A percentile compares a stretch with the other conserved stretches of the same genome.
Evolutionary conservation across 2,797 vertebrate genomes (phyloP).

Genomic region (Catamblyrhynchus diadema): DNA sequence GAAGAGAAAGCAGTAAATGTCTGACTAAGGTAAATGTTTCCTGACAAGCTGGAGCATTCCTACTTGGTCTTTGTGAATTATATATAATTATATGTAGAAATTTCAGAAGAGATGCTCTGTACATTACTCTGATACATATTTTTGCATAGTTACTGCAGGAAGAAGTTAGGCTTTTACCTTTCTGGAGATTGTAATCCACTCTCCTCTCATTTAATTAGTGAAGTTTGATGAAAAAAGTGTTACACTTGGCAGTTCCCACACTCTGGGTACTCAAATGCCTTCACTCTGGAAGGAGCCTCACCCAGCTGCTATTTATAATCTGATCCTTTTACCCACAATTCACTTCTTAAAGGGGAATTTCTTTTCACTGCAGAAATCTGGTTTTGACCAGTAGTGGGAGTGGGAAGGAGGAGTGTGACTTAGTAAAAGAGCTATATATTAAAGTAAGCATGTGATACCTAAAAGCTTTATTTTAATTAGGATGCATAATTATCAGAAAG

Average conservation of each 20-base stretch:
- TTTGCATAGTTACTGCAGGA: neutral
- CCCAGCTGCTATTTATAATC: slow-evolving; percentile 57
- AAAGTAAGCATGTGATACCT: neutral
- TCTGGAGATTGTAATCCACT: neutral
- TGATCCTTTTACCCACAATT: slow-evolving; percentile 36
- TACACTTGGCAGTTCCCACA: neutral
- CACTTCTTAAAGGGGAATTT: slow-evolving; percentile 45
- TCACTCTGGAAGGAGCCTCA: slow-evolving; percentile 1
- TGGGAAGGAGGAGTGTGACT: neutral
- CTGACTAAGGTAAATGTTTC: neutral
- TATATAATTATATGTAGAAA: neutral
- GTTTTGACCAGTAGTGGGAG: neutral
- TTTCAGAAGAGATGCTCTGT: neutral
- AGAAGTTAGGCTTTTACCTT: neutral
- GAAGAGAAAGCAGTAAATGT: neutral
- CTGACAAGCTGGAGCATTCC: neutral
- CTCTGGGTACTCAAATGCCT: neutral
- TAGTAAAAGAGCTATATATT: neutral
- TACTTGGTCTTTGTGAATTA: neutral
- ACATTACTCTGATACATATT: neutral
- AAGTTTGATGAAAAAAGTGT: neutral
- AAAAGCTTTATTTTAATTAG: neutral
- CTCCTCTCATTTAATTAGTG: neutral
- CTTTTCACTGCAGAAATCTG: neutral
- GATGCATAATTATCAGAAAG: neutral